These are phyloP conservation scores for Acrossocheilus fasciatus DNA, from an alignment of 2,797 vertebrate genomes.

Conservation along the genomic window DNA sequence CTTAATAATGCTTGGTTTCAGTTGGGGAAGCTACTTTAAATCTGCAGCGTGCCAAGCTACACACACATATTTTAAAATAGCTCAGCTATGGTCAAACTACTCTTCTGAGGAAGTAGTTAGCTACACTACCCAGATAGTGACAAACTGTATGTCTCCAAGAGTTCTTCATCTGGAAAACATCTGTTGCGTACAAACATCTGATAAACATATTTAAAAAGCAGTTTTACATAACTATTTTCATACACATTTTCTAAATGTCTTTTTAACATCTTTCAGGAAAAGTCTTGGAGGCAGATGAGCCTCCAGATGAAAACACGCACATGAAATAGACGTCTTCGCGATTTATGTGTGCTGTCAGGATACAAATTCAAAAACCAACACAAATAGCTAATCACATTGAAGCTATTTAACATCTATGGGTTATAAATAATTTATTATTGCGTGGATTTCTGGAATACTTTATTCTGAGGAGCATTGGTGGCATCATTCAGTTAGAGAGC, in stretches of 20 bases:
- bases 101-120: not conserved
- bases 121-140: not conserved
- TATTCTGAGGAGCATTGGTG: not conserved
- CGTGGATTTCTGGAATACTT: not conserved
- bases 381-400: not conserved
- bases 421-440: not conserved
- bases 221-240: not conserved
- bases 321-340: not conserved
- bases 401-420: not conserved
- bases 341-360: not conserved
- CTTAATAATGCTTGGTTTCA: not conserved
- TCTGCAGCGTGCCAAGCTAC: not conserved
- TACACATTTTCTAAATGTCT: not conserved
- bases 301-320: not conserved
- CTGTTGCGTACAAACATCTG: not conserved
- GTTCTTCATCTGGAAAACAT: conserved; percentile 10
- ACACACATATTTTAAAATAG: not conserved
- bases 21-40: not conserved
- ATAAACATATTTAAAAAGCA: conserved; percentile 11
- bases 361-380: not conserved
- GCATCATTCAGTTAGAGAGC: not conserved
- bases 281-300: not conserved
- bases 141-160: not conserved
- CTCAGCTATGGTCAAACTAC: not conserved
- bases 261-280: conserved; percentile 5